Evolutionary conservation across 2,113 vertebrate genomes (phyloP), one percentile per base, ranked within the genome.

Genomic region (Anolis sagrei): DNA sequence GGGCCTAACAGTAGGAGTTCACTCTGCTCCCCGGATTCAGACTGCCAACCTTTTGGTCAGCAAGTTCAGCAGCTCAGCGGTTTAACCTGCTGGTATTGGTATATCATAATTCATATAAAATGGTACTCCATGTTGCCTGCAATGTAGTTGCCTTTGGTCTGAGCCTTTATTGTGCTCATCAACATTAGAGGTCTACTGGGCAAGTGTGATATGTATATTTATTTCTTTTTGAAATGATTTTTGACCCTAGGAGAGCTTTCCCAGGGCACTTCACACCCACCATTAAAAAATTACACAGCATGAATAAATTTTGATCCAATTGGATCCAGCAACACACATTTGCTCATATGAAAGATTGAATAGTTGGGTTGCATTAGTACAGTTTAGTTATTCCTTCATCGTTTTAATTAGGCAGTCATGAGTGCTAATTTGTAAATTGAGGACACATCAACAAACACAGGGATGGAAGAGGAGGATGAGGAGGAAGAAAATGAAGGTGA

Each of bases 71-170:
- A n/a, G n/a, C n/a, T n/a, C n/a, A n/a, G n/a, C n/a, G n/a, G n/a
- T n/a, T n/a, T n/a, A n/a, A n/a, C n/a, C n/a, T n/a, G n/a, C n/a
- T 86, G 68, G 77, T 73, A 9, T 36, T 86, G 51, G 77, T 86
- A 73, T 7, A 66, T 69, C 69, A 86, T 54, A 73, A 49, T 75
- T 80, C 58, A 49, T 73, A 80, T 86, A 86, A 86, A 86, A 70
- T 80, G 73, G 77, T 77, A 86, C 84, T 86, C 58, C 54, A 19
- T 75, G 51, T 39, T 73, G 77, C 70, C 69, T 80, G 84, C 58
- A 86, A 64, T 74, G 23, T 69, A 39, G 10, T 32, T 70, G 32
- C 48, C 74, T 80, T 48, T 74, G 13, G 34, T 0, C 32, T 61
- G 27, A n/a, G 76, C 68, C 34, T 85, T 85, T 79, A 51, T 48